Conservation (phyloP, 2,888 invertebrate species). For the Amphipoea lucens region DNA sequence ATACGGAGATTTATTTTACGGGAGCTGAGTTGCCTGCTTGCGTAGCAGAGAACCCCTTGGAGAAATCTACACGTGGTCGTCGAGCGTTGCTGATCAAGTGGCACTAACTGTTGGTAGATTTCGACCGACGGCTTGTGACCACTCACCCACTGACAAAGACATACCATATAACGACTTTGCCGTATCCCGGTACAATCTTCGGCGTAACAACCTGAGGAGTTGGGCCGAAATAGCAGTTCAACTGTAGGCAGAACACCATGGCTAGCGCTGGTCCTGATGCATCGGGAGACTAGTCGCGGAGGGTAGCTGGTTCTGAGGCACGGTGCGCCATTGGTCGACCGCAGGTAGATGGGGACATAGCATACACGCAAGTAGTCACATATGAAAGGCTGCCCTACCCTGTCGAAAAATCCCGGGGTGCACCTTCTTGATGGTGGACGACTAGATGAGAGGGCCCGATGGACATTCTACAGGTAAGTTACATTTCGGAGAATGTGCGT, state of each 20-base stretch:
- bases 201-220: not conserved
- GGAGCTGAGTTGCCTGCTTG: not conserved
- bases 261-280: not conserved
- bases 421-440: not conserved
- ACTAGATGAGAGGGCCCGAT: no score
- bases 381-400: not conserved
- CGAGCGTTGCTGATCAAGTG: not conserved
- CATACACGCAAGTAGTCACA: not conserved
- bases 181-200: not conserved
- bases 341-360: not conserved
- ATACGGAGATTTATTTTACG: not conserved
- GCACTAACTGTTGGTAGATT: not conserved
- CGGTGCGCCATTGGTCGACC: not conserved
- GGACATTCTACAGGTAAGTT: not conserved
- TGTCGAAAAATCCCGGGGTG: not conserved
- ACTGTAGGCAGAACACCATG: not conserved
- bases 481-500: not conserved
- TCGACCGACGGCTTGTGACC: not conserved
- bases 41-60: not conserved
- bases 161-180: not conserved
- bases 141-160: not conserved
- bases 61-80: not conserved
- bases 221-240: not conserved
- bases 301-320: not conserved
- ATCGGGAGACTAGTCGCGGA: not conserved